phyloP scores from a whole-genome alignment of 2,888 invertebrate genomes.

The Calameuta idolon region DNA sequence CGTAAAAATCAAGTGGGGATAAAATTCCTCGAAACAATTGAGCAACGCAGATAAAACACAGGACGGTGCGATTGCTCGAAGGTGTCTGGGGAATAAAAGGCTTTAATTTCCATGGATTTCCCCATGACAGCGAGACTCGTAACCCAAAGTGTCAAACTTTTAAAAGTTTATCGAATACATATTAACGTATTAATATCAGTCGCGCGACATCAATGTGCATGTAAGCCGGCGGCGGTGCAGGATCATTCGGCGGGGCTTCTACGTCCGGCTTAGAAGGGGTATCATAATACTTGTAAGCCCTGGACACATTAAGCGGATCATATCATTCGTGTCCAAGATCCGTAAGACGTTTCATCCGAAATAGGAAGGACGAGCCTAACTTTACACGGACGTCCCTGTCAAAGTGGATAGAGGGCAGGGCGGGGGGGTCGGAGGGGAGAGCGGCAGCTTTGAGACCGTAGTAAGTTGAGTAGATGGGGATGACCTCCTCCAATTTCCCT shows the following conservation, averaged over 20 bases:
- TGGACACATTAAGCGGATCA: conserved; percentile 63
- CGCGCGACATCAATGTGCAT: conserved; percentile 54
- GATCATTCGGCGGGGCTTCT: conserved; percentile 52
- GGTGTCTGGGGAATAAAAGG: too few relatives aligned
- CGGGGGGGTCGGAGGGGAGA: not conserved
- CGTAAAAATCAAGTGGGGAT: too few relatives aligned
- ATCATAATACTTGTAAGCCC: conserved; percentile 62
- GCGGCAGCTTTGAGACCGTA: not conserved
- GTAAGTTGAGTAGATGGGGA: too few relatives aligned
- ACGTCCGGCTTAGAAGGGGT: conserved; percentile 53
- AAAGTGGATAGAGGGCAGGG: too few relatives aligned
- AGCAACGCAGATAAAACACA: too few relatives aligned
- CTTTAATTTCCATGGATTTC: too few relatives aligned
- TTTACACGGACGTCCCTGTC: too few relatives aligned
- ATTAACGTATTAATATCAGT: conserved; percentile 24
- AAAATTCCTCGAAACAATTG: too few relatives aligned
- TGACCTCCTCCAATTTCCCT: too few relatives aligned
- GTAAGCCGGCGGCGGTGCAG: conserved; percentile 51
- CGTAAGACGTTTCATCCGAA: conserved; percentile 48
- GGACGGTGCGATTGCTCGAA: too few relatives aligned
- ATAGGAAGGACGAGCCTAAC: conserved; percentile 28
- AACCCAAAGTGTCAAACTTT: not conserved
- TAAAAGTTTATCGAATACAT: conserved; percentile 15
- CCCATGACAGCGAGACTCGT: too few relatives aligned
- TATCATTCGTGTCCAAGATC: conserved; percentile 56